Percentiles rank a stretch among this genome's conserved stretches.
Evolutionary conservation across 2,888 invertebrate genomes (phyloP).

Genomic region (Dicyrtomina minuta): DNA sequence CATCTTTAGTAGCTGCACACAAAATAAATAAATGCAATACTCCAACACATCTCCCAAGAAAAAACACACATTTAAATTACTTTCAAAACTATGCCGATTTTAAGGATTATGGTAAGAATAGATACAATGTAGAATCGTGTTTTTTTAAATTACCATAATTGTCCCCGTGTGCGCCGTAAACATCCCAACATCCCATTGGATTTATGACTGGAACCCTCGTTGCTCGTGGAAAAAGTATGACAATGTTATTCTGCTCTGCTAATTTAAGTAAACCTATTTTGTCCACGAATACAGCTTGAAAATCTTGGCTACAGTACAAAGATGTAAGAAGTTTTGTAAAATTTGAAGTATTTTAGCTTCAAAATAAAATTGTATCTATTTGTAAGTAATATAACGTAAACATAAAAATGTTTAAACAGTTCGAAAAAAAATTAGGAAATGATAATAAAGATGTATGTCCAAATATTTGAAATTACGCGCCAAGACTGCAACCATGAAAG

Average conservation of each 20-base stretch:
- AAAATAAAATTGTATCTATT: background rate
- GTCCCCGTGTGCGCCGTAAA: slow-evolving; percentile 6
- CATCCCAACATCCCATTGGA: slow-evolving; percentile 19
- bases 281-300: slow-evolving; percentile 6
- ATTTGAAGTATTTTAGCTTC: background rate
- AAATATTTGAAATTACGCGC: too few relatives aligned
- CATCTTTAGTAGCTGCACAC: slow-evolving; percentile 9
- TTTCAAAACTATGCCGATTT: too few relatives aligned
- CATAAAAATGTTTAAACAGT: background rate
- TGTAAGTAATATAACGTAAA: too few relatives aligned
- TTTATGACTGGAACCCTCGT: background rate
- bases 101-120: background rate
- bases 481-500: slow-evolving; percentile 15
- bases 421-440: background rate
- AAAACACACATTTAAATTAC: too few relatives aligned
- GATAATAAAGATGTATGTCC: too few relatives aligned
- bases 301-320: slow-evolving; percentile 3
- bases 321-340: background rate
- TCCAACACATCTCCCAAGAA: too few relatives aligned
- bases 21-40: too few relatives aligned
- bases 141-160: slow-evolving; percentile 11
- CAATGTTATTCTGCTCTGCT: slow-evolving; percentile 8
- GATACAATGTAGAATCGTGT: background rate
- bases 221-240: slow-evolving; percentile 24
- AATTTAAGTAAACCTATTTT: background rate